Conservation (phyloP, 2,797 vertebrate species). For the Amazonetta brasiliensis region DNA sequence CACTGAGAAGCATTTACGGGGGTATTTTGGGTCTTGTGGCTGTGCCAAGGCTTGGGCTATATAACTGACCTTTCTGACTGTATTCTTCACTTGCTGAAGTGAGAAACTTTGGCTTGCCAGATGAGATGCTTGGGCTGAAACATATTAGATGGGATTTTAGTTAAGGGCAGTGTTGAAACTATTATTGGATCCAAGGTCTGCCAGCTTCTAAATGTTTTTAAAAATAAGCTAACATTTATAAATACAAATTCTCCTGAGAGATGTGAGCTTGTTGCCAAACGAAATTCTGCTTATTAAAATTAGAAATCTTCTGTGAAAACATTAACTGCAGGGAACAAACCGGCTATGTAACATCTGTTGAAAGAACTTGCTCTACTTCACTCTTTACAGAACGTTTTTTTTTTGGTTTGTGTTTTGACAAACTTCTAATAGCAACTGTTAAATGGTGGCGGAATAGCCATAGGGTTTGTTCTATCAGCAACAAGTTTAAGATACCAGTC, state of each 20-base stretch:
- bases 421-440: conserved; percentile 11
- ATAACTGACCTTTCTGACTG: not conserved
- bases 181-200: conserved; percentile 51
- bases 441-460: not conserved
- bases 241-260: conserved; percentile 46
- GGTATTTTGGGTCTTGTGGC: not conserved
- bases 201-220: conserved; percentile 37
- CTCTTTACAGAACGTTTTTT: conserved; percentile 26
- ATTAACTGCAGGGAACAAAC: not conserved
- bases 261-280: conserved; percentile 22
- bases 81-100: not conserved
- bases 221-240: conserved; percentile 57
- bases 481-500: not conserved
- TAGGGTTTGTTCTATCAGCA: not conserved
- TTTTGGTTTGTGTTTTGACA: conserved; percentile 17
- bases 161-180: conserved; percentile 31
- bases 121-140: not conserved
- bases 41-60: not conserved
- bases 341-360: conserved; percentile 18
- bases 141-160: not conserved
- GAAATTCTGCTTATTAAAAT: conserved; percentile 47
- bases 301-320: conserved; percentile 50
- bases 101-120: not conserved
- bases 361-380: conserved; percentile 14
- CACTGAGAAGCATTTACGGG: not conserved